Conservation (phyloP, 2,888 invertebrate genomes). For the Apamea crenata region DNA sequence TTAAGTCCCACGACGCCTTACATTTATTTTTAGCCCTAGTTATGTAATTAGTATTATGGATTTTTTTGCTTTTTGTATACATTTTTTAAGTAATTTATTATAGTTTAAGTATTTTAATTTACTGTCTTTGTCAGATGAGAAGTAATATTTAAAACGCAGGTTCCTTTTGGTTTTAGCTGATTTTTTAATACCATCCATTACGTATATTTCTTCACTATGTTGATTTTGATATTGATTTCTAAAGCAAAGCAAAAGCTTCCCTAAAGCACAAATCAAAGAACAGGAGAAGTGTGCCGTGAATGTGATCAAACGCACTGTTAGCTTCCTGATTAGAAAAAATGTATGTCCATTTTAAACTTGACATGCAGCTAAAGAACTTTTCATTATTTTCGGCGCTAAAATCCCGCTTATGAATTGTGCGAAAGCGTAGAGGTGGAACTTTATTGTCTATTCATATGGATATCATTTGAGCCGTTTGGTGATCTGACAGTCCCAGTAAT, state of each 20-base stretch:
- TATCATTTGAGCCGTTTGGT: constrained; percentile 2
- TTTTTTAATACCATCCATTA: neutral
- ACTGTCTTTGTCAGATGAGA: neutral
- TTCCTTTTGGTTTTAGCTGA: neutral
- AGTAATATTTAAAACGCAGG: constrained; percentile 13
- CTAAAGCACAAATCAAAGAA: neutral
- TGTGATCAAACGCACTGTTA: neutral
- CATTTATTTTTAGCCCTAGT: constrained; percentile 2
- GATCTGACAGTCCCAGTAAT: neutral
- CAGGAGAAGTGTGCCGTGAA: neutral
- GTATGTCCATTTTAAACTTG: neutral
- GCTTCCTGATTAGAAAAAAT: neutral
- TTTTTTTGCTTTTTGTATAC: neutral
- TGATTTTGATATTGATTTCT: neutral
- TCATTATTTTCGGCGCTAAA: neutral
- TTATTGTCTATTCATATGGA: neutral
- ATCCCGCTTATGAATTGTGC: neutral
- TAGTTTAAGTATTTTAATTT: constrained; percentile 6
- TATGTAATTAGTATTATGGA: neutral
- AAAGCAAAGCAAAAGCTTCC: too few species aligned
- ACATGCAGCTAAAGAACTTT: neutral
- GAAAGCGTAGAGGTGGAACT: neutral
- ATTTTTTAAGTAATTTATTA: constrained; percentile 7
- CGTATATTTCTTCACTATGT: neutral
- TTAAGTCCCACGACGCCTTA: constrained; percentile 1